Evolutionary conservation across 2,888 invertebrate genomes (phyloP).

Genomic region (Dryobota labecula): DNA sequence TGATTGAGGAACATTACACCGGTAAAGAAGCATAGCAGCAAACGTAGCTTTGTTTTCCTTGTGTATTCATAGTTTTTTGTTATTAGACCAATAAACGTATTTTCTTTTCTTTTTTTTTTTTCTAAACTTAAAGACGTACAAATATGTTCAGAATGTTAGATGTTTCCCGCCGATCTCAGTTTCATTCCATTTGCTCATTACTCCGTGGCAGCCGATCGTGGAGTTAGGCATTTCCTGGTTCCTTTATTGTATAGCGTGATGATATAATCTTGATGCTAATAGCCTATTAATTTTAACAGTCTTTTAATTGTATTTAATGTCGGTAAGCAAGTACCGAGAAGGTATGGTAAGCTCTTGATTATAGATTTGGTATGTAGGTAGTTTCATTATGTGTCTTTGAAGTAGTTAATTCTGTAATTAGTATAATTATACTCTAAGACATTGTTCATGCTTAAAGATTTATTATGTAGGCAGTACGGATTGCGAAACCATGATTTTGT

Average conservation of each 20-base stretch:
- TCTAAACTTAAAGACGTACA: background rate
- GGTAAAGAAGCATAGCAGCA: background rate
- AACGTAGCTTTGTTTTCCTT: too few relatives aligned
- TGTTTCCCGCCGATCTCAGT: background rate
- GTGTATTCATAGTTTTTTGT: background rate
- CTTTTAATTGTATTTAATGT: slow-evolving; percentile 43
- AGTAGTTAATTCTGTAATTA: slow-evolving; percentile 35
- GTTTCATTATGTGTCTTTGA: background rate
- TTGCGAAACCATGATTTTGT: slow-evolving; percentile 2
- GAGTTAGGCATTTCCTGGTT: slow-evolving; percentile 51
- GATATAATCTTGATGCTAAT: slow-evolving; percentile 48
- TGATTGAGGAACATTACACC: background rate
- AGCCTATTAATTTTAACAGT: slow-evolving; percentile 52
- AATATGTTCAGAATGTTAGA: background rate
- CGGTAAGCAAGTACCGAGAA: background rate
- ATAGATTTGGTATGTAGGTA: slow-evolving; percentile 8
- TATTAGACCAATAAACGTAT: background rate
- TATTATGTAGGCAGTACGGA: background rate
- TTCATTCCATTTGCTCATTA: slow-evolving; percentile 23
- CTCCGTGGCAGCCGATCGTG: slow-evolving; percentile 26
- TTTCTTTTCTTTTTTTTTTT: background rate
- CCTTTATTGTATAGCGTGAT: slow-evolving; percentile 37
- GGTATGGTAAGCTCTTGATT: background rate
- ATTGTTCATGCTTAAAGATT: slow-evolving; percentile 20
- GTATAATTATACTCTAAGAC: slow-evolving; percentile 11